Evolutionary conservation across 2,113 vertebrate genomes (phyloP), one percentile per base, ranked within the genome.

Genomic region (Epinephelus moara): DNA sequence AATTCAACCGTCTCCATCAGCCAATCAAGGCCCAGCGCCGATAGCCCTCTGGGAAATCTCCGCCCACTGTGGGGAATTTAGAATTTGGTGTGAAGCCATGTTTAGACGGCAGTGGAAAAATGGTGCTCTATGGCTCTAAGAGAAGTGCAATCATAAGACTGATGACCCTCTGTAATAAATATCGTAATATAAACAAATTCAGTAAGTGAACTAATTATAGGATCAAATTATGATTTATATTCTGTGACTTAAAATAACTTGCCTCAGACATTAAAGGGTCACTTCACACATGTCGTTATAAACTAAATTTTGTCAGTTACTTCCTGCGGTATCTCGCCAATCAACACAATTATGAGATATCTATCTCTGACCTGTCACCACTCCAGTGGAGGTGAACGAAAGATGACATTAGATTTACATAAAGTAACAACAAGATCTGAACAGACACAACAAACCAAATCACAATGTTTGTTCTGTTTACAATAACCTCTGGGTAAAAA

Each of bases 21-120:
- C 82, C 92, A 90, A 93, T 91, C 87, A 25, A 50, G 25, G 61
- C 30, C 30, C 64, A 23, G 66, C 78, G 7, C 8, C 10, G 19
- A 45, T 47, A 42, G 21, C 63, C 71, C 17, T 23, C 67, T 66
- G 81, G 82, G 55, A 88, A 82, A 83, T 37, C 84, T 11, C 82
- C 67, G 5, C 49, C 71, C 75, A 52, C 23, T 37, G 23, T 30
- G 42, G 42, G 71, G 67, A 69, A 71, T 81, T 59, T n/a, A 70
- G 61, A 66, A 71, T 25, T 79, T 76, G 68, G 62, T 64, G 71
- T 69, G 61, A 74, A 21, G 86, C 84, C 70, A 79, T 69, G 84
- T 85, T 88, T 80, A 61, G 80, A 85, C 56, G 5, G 21, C 56
- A 70, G 64, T 70, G 73, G 76, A 88, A 78, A 85, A 86, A 85